phyloP scores from a whole-genome alignment of 2,797 vertebrate species.

The Pangasius mekongensis region DNA sequence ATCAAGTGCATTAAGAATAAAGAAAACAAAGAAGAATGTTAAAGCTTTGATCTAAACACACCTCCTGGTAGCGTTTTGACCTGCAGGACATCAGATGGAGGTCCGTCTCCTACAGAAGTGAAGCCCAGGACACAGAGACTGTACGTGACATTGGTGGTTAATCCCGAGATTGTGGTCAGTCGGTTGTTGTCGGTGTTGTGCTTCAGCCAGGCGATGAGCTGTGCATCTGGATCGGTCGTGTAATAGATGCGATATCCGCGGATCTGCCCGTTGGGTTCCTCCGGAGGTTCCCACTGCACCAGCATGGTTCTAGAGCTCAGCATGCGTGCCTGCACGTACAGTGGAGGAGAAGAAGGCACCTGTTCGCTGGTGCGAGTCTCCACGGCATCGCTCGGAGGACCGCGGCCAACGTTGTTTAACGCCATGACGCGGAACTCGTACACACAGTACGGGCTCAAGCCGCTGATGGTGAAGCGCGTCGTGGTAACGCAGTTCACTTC shows the following conservation, averaged over 20 bases:
- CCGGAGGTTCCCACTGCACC: slow-evolving; percentile 93
- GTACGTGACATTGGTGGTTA: slow-evolving; percentile 89
- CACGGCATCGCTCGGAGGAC: slow-evolving; percentile 83
- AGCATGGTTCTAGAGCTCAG: slow-evolving; percentile 92
- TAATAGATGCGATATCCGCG: slow-evolving; percentile 92
- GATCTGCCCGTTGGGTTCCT: slow-evolving; percentile 93
- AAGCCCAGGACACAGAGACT: slow-evolving; percentile 90
- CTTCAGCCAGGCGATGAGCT: slow-evolving; percentile 87
- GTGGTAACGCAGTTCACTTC: slow-evolving; percentile 96
- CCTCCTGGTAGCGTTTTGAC: slow-evolving; percentile 96
- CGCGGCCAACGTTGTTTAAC: slow-evolving; percentile 93
- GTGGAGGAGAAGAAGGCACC: slow-evolving; percentile 90
- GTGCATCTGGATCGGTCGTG: slow-evolving; percentile 75
- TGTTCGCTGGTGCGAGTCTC: slow-evolving; percentile 91
- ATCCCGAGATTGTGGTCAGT: slow-evolving; percentile 87
- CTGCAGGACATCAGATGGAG: slow-evolving; percentile 89
- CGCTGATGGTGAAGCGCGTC: slow-evolving; percentile 95
- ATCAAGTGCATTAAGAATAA: not conserved
- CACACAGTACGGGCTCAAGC: slow-evolving; percentile 93
- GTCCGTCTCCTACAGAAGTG: slow-evolving; percentile 92
- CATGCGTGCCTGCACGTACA: slow-evolving; percentile 91
- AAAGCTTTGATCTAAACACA: slow-evolving; percentile 61
- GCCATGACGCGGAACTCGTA: slow-evolving; percentile 92
- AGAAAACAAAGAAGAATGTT: too few species aligned
- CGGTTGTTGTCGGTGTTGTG: slow-evolving; percentile 88